A percentile compares a stretch with the other conserved stretches of the same genome.
Evolutionary conservation across 1,140 invertebrate species (phyloP).

Genomic region (Aphelenchoides avenae): DNA sequence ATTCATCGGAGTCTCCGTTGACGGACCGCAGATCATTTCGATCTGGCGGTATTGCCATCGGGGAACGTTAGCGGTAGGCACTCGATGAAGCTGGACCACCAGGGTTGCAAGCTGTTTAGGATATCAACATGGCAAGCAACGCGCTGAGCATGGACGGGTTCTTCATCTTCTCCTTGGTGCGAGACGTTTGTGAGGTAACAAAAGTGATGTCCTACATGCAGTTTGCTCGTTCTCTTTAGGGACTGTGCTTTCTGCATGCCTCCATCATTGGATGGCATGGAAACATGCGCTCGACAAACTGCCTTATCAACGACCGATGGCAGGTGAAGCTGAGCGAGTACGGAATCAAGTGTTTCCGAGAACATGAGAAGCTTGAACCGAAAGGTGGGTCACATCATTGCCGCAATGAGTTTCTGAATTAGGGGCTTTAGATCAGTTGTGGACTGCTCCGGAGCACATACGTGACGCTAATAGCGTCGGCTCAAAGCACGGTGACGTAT

Average conservation of each 20-base stretch:
- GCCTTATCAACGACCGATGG: conserved; percentile 44
- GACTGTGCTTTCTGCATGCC: conserved; percentile 23
- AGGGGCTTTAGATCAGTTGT: conserved; percentile 66
- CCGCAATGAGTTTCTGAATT: conserved; percentile 12
- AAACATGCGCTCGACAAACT: conserved; percentile 28
- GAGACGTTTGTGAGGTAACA: conserved; percentile 36
- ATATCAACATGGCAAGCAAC: conserved; percentile 38
- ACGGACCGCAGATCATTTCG: conserved; percentile 62
- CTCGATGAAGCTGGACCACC: conserved; percentile 88
- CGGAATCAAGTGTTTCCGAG: conserved; percentile 25
- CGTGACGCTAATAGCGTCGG: conserved; percentile 9
- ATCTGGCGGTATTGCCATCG: conserved; percentile 76
- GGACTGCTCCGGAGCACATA: conserved; percentile 34
- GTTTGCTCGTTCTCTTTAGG: conserved; percentile 68
- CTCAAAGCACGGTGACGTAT: conserved; percentile 38
- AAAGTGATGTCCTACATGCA: background rate
- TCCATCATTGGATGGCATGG: conserved; percentile 26
- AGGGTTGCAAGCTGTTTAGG: too few species aligned
- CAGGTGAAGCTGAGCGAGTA: conserved; percentile 41
- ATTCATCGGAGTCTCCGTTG: conserved; percentile 64
- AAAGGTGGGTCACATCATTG: conserved; percentile 26
- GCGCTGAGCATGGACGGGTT: conserved; percentile 45
- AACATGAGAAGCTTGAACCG: conserved; percentile 8
- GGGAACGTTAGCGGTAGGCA: conserved; percentile 72
- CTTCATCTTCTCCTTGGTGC: conserved; percentile 50